phyloP scores from a whole-genome alignment of 2,888 invertebrate genomes.

The Temnothorax rugatulus region DNA sequence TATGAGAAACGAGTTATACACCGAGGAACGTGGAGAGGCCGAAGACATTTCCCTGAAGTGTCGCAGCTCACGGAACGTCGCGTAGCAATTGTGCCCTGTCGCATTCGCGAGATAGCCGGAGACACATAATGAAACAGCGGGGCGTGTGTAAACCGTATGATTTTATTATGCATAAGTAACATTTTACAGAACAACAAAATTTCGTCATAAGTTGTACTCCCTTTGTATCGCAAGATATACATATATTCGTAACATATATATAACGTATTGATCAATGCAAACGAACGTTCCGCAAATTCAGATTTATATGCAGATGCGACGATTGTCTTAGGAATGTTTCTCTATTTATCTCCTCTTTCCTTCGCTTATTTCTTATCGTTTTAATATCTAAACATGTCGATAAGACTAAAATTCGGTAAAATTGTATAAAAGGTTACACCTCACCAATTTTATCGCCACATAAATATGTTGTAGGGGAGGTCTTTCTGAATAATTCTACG shows the following conservation, averaged over 20 bases:
- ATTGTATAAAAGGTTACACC: too few species aligned
- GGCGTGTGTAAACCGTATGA: slow-evolving; percentile 61
- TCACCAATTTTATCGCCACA: too few species aligned
- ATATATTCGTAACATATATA: slow-evolving; percentile 10
- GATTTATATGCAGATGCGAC: slow-evolving; percentile 31
- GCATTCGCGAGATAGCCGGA: slow-evolving; percentile 5
- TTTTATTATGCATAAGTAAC: slow-evolving; percentile 73
- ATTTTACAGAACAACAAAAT: slow-evolving; percentile 71
- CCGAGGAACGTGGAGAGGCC: neutral
- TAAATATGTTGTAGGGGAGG: too few species aligned
- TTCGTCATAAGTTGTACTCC: slow-evolving; percentile 54
- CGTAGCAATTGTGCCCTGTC: neutral
- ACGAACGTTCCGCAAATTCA: slow-evolving; percentile 13
- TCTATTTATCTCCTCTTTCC: neutral
- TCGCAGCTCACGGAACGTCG: neutral
- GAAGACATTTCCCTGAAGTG: slow-evolving; percentile 1
- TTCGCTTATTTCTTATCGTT: neutral
- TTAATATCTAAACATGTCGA: neutral
- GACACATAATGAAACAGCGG: slow-evolving; percentile 49
- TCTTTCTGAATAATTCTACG: too few species aligned
- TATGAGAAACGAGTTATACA: slow-evolving; percentile 2
- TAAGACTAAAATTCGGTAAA: slow-evolving; percentile 3
- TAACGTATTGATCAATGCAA: slow-evolving; percentile 44
- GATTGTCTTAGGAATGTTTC: slow-evolving; percentile 42
- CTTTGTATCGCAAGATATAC: slow-evolving; percentile 52